phyloP scores from a whole-genome alignment of 2,113 vertebrate species.

The Tachysurus fulvidraco region DNA sequence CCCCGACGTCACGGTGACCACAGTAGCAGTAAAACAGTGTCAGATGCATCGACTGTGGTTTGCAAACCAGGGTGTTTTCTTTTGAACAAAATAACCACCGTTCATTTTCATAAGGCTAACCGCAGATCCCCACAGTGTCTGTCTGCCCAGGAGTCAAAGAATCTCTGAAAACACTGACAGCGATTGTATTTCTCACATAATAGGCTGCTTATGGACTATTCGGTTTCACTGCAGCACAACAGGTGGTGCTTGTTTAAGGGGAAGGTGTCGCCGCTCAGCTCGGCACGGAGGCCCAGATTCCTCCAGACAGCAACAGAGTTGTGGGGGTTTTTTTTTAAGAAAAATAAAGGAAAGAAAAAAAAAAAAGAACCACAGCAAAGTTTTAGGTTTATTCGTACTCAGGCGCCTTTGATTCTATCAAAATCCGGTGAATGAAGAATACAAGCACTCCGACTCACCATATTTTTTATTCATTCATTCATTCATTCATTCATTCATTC shows the following conservation, averaged over 20 bases:
- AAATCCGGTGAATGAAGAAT: too few species aligned
- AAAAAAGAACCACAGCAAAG: background rate
- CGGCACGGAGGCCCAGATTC: background rate
- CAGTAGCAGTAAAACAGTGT: background rate
- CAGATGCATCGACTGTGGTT: background rate
- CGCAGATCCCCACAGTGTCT: background rate
- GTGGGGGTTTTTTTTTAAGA: background rate
- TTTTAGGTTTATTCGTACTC: background rate
- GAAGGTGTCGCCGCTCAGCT: background rate
- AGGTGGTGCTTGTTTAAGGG: constrained; percentile 29
- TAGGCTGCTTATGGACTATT: constrained; percentile 25
- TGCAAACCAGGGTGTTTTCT: background rate
- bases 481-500: too few species aligned
- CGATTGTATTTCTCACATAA: constrained; percentile 26
- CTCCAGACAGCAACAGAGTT: background rate
- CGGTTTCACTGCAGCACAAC: constrained; percentile 17
- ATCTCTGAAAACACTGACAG: background rate
- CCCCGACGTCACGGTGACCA: background rate
- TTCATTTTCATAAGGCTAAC: background rate
- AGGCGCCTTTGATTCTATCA: too few species aligned
- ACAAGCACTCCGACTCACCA: too few species aligned
- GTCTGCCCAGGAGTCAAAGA: constrained; percentile 9
- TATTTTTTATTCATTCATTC: too few species aligned
- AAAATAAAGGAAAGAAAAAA: too few species aligned
- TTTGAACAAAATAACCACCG: background rate